A percentile compares a stretch with the other conserved stretches of the same genome.
phyloP scores from a whole-genome alignment of 2,888 invertebrate species.

The Spodoptera littoralis region DNA sequence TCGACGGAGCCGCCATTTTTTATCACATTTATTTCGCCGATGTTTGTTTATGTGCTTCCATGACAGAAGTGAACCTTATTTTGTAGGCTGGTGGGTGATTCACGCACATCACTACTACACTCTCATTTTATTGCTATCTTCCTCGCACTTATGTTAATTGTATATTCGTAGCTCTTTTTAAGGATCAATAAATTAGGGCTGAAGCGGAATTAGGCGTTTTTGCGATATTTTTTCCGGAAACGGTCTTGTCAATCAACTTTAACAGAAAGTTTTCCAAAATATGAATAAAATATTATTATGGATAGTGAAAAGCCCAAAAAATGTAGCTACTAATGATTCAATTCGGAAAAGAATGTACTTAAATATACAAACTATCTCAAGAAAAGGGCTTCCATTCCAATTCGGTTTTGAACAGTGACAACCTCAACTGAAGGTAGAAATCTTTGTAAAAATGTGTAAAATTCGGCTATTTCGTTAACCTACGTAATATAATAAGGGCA shows the following conservation, averaged over 20 bases:
- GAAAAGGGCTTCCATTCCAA: background rate
- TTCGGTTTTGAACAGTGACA: too few relatives aligned
- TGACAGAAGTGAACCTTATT: constrained; percentile 53
- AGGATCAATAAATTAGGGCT: constrained; percentile 57
- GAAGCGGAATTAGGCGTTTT: constrained; percentile 28
- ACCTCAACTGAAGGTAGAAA: background rate
- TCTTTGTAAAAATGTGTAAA: background rate
- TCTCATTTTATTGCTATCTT: constrained; percentile 40
- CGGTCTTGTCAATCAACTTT: constrained; percentile 8
- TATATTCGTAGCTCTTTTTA: constrained; percentile 33
- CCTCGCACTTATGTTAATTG: constrained; percentile 9
- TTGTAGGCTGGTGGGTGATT: constrained; percentile 34
- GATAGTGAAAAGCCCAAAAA: too few relatives aligned
- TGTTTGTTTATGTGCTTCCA: constrained; percentile 53
- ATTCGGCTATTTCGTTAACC: too few relatives aligned
- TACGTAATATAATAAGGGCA: background rate
- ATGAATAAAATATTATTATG: background rate
- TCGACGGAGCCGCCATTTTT: constrained; percentile 93
- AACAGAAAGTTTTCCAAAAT: background rate
- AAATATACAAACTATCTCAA: background rate
- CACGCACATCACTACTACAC: constrained; percentile 58
- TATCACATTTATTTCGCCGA: constrained; percentile 41
- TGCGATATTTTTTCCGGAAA: constrained; percentile 16
- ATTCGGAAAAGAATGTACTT: too few relatives aligned
- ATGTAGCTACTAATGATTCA: too few relatives aligned